Percentiles rank a stretch among this genome's conserved stretches.
Conservation (phyloP, 2,797 vertebrate genomes). For the Scolopax bukidnonensis region DNA sequence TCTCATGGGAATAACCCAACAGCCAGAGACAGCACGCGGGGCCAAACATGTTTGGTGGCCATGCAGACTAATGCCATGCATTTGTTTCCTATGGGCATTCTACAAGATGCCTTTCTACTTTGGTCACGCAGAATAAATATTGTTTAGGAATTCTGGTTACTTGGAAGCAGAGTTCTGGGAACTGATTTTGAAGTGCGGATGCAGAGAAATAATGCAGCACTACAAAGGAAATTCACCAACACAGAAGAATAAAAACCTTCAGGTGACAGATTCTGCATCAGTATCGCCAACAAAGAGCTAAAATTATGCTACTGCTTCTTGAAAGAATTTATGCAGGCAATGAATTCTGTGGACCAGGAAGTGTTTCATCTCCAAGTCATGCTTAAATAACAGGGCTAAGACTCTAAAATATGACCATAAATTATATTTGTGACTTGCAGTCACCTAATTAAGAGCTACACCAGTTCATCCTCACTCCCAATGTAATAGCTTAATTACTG, state of each 20-base stretch:
- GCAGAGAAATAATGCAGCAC: slow-evolving; percentile 13
- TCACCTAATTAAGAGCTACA: neutral
- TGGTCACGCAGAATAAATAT: slow-evolving; percentile 51
- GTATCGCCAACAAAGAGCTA: neutral
- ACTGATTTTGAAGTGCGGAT: slow-evolving; percentile 25
- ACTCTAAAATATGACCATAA: slow-evolving; percentile 3
- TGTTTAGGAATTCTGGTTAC: slow-evolving; percentile 57
- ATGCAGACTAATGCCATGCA: neutral
- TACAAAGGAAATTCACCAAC: neutral
- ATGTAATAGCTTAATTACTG: neutral
- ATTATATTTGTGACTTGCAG: slow-evolving; percentile 18
- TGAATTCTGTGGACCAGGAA: neutral
- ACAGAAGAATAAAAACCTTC: neutral
- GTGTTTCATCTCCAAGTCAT: neutral
- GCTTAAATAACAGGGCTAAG: slow-evolving; percentile 6
- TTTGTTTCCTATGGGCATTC: slow-evolving; percentile 52
- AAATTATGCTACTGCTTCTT: neutral
- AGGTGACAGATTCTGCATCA: slow-evolving; percentile 21
- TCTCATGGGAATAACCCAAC: slow-evolving; percentile 5
- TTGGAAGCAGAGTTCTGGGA: slow-evolving; percentile 55
- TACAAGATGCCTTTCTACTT: slow-evolving; percentile 61
- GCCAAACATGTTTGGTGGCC: neutral
- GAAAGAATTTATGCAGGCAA: neutral
- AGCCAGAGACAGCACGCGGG: neutral
- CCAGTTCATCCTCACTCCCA: neutral